Evolutionary conservation across 2,888 invertebrate genomes (phyloP), one percentile per base, ranked within the genome.

Genomic region (Spatulosminthurus flaviceps): DNA sequence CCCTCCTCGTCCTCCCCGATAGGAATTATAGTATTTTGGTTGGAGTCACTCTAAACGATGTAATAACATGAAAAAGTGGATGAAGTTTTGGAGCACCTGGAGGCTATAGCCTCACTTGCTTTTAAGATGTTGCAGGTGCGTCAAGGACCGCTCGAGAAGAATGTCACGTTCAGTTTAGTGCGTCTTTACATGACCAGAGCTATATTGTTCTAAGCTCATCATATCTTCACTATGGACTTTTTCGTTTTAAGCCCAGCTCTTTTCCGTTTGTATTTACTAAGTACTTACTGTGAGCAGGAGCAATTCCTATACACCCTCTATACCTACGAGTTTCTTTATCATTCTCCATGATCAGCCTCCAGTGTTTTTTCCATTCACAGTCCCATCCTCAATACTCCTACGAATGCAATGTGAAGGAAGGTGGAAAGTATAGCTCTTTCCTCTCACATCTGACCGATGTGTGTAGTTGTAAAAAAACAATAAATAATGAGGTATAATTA

Each of bases 341-440:
- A 61, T 61, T 61, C 61, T 61, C 61, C 61, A 61, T 61, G 61
- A 61, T 61, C 61, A 61, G 61, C 61, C 61, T 22, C 61, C 61
- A 61, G 61, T 61, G 61, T 22, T 61, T 61, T 61, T 61, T 61
- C 61, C 61, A 61, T 19, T 61, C 61, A 61, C 61, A 61, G 41
- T 13, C 41, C 41, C 7, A 41, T 41, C 9, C 7, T 41, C 41
- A 41, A 9, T 41, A 41, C 41, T n/a, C n/a, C n/a, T n/a, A n/a
- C n/a, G n/a, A n/a, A n/a, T n/a, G n/a, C n/a, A n/a, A n/a, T n/a
- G n/a, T n/a, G n/a, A n/a, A n/a, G n/a, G n/a, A n/a, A n/a, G n/a
- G n/a, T n/a, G n/a, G n/a, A n/a, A n/a, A n/a, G n/a, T n/a, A n/a
- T n/a, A n/a, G n/a, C n/a, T n/a, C n/a, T n/a, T n/a, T n/a, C n/a